Evolutionary conservation across 2,113 vertebrate species (phyloP), one percentile per base, ranked within the genome.

Genomic region (Microtus ochrogaster): DNA sequence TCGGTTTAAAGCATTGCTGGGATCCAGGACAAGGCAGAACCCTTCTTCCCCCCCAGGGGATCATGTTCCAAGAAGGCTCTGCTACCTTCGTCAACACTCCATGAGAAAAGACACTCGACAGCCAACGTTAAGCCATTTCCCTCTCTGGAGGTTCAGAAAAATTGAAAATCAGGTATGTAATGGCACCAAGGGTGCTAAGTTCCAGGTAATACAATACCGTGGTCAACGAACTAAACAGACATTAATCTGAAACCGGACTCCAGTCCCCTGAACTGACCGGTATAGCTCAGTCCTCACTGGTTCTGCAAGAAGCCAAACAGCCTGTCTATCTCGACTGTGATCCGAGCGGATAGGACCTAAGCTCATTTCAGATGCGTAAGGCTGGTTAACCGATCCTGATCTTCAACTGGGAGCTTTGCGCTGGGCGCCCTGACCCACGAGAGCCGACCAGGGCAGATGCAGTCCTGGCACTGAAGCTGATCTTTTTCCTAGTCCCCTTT

Each of bases 191-290:
- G 68, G 68, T 87, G 85, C 9, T 61, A 91, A 94, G 26, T 93
- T 93, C 90, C 91, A 91, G 39, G 89, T 91, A 94, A 96, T 72
- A 95, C 87, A 97, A 97, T 89, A 89, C 47, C 30, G 76, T 30
- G 63, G 92, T 82, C 39, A 97, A 82, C 49, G 86, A 92, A 96
- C 84, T 96, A 95, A 89, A 94, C 12, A 52, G 91, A 95, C 68
- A 92, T 96, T 92, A 96, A 96, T 85, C 88, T 97, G 98, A 97
- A 97, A 97, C 90, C 88, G 93, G 96, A 97, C 96, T 97, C 96
- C 88, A 94, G 97, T 96, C 91, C 78, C 70, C 47, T 70, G 83
- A 96, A 91, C 73, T 0, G 17, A 72, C 95, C 1, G 0, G 96
- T 92, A 58, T 52, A 74, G 61, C 83, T 95, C 89, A 85, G 97